Evolutionary conservation across 2,888 invertebrate species (phyloP).

Genomic region (Buathra laborator): DNA sequence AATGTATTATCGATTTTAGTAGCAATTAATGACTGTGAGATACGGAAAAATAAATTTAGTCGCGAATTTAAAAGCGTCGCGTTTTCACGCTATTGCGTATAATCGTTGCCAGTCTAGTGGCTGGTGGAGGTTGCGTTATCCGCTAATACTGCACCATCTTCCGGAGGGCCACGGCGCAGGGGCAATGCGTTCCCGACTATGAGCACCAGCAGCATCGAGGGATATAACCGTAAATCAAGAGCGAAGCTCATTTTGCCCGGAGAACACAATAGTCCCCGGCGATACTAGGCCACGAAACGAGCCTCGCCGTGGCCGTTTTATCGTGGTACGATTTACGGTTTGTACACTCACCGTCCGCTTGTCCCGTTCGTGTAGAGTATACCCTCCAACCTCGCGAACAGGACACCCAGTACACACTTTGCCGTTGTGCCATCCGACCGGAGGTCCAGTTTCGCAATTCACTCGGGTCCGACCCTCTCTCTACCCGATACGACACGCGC

Average conservation of each 20-base stretch:
- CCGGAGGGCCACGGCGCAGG: slow-evolving; percentile 4
- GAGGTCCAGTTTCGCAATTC: slow-evolving; percentile 69
- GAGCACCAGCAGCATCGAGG: slow-evolving; percentile 46
- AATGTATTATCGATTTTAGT: neutral
- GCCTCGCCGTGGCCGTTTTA: slow-evolving; percentile 75
- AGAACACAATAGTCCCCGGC: slow-evolving; percentile 79
- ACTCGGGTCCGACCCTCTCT: slow-evolving; percentile 66
- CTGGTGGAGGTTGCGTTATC: neutral
- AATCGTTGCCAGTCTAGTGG: neutral
- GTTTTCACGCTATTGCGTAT: neutral
- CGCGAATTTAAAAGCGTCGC: neutral
- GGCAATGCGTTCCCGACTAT: slow-evolving; percentile 20
- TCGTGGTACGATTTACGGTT: slow-evolving; percentile 80
- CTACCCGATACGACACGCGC: slow-evolving; percentile 6
- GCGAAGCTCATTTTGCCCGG: slow-evolving; percentile 79
- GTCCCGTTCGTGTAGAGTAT: slow-evolving; percentile 43
- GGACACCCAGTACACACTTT: slow-evolving; percentile 30
- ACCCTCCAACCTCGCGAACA: slow-evolving; percentile 37
- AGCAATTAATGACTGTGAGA: neutral
- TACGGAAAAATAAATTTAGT: neutral
- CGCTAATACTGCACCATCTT: slow-evolving; percentile 29
- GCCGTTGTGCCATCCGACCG: slow-evolving; percentile 31
- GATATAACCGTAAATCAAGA: slow-evolving; percentile 72
- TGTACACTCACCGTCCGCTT: slow-evolving; percentile 62
- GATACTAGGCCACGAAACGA: slow-evolving; percentile 72